Percentiles rank a stretch among this genome's conserved stretches.
Conservation (phyloP, 2,113 vertebrate species). For the Panthera uncia region DNA sequence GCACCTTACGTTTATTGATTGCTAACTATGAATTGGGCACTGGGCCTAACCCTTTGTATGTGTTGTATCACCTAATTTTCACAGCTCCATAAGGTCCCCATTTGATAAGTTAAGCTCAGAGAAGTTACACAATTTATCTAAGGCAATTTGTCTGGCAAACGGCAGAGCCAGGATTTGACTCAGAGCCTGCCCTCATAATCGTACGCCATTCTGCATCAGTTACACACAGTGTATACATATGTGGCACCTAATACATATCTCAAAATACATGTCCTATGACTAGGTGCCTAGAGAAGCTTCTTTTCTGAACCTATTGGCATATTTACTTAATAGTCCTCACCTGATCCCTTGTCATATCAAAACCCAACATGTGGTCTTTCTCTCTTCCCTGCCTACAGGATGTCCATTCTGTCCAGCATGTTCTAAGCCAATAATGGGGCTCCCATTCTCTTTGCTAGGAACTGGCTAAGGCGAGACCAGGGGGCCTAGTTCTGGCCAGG, state of each 20-base stretch:
- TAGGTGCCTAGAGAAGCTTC: not conserved
- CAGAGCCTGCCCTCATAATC: not conserved
- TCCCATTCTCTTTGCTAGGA: not conserved
- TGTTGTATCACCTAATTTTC: not conserved
- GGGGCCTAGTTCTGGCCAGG: not conserved
- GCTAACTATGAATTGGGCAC: not conserved
- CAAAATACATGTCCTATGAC: not conserved
- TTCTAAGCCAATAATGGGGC: not conserved
- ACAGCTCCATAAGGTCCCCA: not conserved
- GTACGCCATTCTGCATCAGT: not conserved
- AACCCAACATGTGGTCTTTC: not conserved
- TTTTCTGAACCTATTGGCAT: not conserved
- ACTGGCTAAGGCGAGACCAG: not conserved
- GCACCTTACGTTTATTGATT: accelerated
- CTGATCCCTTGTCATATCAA: not conserved
- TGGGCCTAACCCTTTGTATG: not conserved
- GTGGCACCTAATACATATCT: not conserved
- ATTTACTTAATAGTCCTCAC: not conserved
- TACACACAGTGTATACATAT: accelerated
- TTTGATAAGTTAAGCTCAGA: not conserved
- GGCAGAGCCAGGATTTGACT: not conserved
- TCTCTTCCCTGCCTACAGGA: not conserved
- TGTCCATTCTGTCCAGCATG: not conserved
- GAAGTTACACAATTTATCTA: not conserved
- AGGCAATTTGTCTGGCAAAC: not conserved